A percentile compares a stretch with the other conserved stretches of the same genome.
Conservation (phyloP, 2,113 vertebrate genomes). For the Pantherophis guttatus region DNA sequence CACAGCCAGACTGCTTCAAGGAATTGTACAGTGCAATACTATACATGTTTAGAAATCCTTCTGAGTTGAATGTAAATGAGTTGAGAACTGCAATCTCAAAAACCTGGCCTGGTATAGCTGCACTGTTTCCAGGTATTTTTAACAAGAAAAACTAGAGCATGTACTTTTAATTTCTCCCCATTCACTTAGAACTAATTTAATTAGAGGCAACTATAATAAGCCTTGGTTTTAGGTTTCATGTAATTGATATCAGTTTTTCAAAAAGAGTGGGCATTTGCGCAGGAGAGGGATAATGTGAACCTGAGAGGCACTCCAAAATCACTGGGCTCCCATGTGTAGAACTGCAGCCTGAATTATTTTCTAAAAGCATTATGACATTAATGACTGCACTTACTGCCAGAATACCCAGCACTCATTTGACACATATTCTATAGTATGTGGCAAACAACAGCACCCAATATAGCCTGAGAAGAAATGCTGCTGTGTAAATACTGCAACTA, state of each 20-base stretch:
- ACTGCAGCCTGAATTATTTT: background rate
- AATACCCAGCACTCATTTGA: slow-evolving; percentile 68
- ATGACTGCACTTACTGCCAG: slow-evolving; percentile 63
- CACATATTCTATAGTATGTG: slow-evolving; percentile 73
- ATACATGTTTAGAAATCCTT: background rate
- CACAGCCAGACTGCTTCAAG: background rate
- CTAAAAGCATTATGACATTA: slow-evolving; percentile 56
- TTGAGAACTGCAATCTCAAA: background rate
- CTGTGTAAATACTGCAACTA: slow-evolving; percentile 84
- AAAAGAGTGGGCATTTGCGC: background rate
- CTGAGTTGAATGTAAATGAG: background rate
- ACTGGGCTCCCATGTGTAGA: background rate
- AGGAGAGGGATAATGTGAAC: background rate
- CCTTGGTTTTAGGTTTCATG: background rate
- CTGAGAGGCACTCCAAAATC: background rate
- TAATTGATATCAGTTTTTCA: background rate
- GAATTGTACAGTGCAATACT: background rate
- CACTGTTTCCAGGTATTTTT: background rate
- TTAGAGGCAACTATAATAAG: background rate
- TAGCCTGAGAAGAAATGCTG: slow-evolving; percentile 83
- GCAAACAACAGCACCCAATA: slow-evolving; percentile 83
- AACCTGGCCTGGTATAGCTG: background rate
- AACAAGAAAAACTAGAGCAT: background rate
- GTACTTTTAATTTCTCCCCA: background rate
- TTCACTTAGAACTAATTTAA: background rate